Conservation (phyloP, 2,797 vertebrate species). For the Momotus momota region DNA sequence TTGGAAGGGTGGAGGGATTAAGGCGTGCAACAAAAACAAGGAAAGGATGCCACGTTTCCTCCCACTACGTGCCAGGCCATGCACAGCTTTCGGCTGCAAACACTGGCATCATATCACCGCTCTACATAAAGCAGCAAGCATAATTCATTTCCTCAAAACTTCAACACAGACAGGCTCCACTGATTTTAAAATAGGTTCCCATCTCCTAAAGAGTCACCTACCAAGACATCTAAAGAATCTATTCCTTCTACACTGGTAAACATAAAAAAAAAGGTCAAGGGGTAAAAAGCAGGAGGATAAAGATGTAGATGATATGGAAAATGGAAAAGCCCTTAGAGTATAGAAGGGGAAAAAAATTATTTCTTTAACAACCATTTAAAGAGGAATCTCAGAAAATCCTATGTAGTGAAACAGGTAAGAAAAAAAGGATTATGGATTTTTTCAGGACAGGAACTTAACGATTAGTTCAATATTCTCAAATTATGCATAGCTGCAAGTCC, state of each 20-base stretch:
- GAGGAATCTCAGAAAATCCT: neutral
- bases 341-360: neutral
- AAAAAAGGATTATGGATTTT: neutral
- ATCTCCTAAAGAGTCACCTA: neutral
- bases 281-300: neutral
- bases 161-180: neutral
- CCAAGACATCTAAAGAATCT: neutral
- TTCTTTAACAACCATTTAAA: neutral
- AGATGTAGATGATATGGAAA: neutral
- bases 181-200: neutral
- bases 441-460: neutral
- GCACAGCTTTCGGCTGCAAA: neutral
- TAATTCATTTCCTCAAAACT: neutral
- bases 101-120: neutral
- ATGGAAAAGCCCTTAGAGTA: neutral
- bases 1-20: neutral
- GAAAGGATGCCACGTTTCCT: neutral
- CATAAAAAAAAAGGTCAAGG: neutral
- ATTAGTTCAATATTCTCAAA: neutral
- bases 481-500: neutral
- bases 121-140: neutral
- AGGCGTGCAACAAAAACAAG: neutral
- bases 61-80: neutral
- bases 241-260: neutral
- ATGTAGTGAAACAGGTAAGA: neutral